A percentile compares a stretch with the other conserved stretches of the same genome.
Conservation (phyloP, 2,113 vertebrate species). For the Malurus melanocephalus region DNA sequence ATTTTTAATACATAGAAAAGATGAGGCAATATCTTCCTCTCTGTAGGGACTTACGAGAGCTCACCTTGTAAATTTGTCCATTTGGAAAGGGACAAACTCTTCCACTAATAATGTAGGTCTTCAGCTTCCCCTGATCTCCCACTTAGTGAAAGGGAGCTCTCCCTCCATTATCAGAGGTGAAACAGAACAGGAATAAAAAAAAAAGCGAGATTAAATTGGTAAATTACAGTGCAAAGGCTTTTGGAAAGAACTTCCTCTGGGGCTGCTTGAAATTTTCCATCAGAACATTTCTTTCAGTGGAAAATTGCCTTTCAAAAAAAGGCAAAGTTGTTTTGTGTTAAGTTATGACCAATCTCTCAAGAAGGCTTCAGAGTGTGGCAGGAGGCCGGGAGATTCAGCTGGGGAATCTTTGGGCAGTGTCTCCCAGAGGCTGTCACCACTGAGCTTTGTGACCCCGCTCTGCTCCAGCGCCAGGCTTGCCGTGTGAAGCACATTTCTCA, state of each 20-base stretch:
- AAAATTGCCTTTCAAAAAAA: constrained; percentile 13
- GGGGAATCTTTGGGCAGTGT: background rate
- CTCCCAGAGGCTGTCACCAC: background rate
- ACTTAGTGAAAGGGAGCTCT: background rate
- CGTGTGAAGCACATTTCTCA: background rate
- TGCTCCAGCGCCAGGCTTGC: background rate
- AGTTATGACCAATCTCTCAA: constrained; percentile 1
- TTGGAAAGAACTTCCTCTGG: background rate
- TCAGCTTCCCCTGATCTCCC: background rate
- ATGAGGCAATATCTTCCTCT: background rate
- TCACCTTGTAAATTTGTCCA: constrained; percentile 33
- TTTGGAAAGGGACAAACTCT: background rate
- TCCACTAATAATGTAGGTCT: background rate
- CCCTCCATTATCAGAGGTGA: background rate
- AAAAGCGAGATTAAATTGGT: background rate
- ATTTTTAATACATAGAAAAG: background rate
- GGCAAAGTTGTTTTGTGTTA: background rate
- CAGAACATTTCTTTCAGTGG: constrained; percentile 37
- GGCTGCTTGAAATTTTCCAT: constrained; percentile 43
- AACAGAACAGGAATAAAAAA: constrained; percentile 10
- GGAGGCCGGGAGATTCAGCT: constrained; percentile 20
- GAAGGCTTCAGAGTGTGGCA: constrained; percentile 12
- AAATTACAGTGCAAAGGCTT: background rate
- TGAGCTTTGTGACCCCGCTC: background rate
- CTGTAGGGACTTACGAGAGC: background rate